A percentile compares a stretch with the other conserved stretches of the same genome.
These are phyloP conservation scores for Lagopus muta DNA, from an alignment of 2,113 vertebrate genomes.

Conservation along the genomic window DNA sequence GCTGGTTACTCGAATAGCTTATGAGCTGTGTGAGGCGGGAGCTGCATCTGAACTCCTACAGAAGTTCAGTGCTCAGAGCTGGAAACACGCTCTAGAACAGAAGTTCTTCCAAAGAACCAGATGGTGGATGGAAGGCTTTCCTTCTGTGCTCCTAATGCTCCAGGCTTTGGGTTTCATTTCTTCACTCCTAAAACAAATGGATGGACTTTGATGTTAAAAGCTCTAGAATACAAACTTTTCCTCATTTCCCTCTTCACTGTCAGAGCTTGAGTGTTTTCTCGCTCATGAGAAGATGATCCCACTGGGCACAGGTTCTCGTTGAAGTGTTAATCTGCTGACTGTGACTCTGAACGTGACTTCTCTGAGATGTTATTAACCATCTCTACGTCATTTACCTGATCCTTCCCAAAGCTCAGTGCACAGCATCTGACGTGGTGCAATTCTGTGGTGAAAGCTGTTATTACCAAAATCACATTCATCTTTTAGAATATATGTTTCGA, in stretches of 20 bases:
- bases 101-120: neutral
- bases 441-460: neutral
- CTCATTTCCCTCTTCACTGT: constrained; percentile 16
- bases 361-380: constrained; percentile 26
- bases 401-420: neutral
- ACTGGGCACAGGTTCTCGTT: constrained; percentile 24
- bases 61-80: neutral
- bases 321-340: constrained; percentile 52
- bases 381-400: constrained; percentile 8
- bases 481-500: neutral
- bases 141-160: neutral
- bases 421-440: neutral
- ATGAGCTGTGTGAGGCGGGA: neutral
- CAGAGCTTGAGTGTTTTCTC: constrained; percentile 29
- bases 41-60: neutral
- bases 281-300: constrained; percentile 22
- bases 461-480: neutral
- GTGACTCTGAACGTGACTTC: constrained; percentile 49
- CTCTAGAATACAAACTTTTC: constrained; percentile 8
- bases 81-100: neutral
- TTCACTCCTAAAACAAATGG: neutral
- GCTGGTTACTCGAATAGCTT: neutral
- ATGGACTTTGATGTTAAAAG: neutral
- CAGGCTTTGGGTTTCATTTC: neutral
- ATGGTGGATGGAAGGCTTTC: neutral